Evolutionary conservation across 2,888 invertebrate genomes (phyloP).

Genomic region (Sacculina carcini): DNA sequence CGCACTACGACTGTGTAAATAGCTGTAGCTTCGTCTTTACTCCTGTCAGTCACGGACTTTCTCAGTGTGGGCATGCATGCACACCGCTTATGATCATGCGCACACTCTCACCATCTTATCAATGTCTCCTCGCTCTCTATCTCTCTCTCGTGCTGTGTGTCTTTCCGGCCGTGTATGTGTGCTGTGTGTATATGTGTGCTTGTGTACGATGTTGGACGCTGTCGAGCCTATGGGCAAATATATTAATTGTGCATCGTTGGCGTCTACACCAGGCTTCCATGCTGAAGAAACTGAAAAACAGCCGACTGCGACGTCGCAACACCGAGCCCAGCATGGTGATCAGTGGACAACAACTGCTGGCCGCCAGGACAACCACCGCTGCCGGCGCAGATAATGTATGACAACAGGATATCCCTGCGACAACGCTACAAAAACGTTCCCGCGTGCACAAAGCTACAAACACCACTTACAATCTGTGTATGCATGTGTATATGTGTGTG

Average conservation of each 20-base stretch:
- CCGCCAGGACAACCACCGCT: not conserved
- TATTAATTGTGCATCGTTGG: no score
- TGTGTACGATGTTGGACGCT: not conserved
- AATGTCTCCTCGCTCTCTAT: slow-evolving; percentile 11
- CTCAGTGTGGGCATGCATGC: no score
- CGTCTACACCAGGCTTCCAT: slow-evolving; percentile 26
- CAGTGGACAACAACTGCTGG: slow-evolving; percentile 10
- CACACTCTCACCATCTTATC: not conserved
- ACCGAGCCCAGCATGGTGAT: slow-evolving; percentile 18
- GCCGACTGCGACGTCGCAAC: slow-evolving; percentile 26
- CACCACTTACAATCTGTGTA: not conserved
- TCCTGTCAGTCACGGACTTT: no score
- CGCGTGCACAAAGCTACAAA: not conserved
- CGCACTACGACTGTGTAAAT: slow-evolving; percentile 4
- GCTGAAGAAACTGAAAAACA: slow-evolving; percentile 26
- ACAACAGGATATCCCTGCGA: not conserved
- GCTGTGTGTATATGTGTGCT: not conserved
- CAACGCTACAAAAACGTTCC: not conserved
- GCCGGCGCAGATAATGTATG: not conserved
- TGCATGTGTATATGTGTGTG: not conserved
- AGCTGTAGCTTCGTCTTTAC: no score
- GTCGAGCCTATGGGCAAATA: no score
- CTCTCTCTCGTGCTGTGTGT: not conserved
- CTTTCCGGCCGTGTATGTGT: not conserved
- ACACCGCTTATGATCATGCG: not conserved